phyloP scores from a whole-genome alignment of 2,797 vertebrate genomes.

The Channa striata region DNA sequence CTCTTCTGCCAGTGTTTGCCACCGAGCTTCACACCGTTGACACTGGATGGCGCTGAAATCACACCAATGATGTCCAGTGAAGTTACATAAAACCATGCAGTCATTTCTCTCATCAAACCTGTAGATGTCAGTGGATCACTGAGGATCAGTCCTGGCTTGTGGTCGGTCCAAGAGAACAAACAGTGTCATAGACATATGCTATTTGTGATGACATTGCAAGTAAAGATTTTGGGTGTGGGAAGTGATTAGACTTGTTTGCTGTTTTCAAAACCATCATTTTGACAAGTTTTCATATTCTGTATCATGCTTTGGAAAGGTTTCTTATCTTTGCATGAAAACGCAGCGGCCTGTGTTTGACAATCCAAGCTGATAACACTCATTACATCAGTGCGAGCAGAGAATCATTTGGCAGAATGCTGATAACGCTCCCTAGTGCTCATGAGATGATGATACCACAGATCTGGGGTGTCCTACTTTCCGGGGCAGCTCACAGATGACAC shows the following conservation, averaged over 20 bases:
- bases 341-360: not conserved
- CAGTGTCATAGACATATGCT: not conserved
- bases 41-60: slow-evolving; percentile 54
- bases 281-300: not conserved
- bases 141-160: not conserved
- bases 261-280: not conserved
- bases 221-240: not conserved
- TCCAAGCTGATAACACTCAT: slow-evolving; percentile 21
- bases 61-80: not conserved
- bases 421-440: slow-evolving; percentile 24
- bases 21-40: not conserved
- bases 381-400: not conserved
- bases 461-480: slow-evolving; percentile 55
- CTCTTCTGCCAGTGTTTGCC: not conserved
- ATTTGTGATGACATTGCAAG: slow-evolving; percentile 14
- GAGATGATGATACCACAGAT: slow-evolving; percentile 31
- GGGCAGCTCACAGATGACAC: slow-evolving; percentile 29
- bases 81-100: slow-evolving; percentile 46
- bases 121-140: slow-evolving; percentile 62
- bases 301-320: not conserved
- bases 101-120: slow-evolving; percentile 35
- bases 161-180: slow-evolving; percentile 2
- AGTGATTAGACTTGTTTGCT: not conserved
- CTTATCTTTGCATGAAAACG: slow-evolving; percentile 4
- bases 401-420: slow-evolving; percentile 2